A percentile compares a stretch with the other conserved stretches of the same genome.
phyloP scores from a whole-genome alignment of 1,140 invertebrate species.

The Tribolium madens region DNA sequence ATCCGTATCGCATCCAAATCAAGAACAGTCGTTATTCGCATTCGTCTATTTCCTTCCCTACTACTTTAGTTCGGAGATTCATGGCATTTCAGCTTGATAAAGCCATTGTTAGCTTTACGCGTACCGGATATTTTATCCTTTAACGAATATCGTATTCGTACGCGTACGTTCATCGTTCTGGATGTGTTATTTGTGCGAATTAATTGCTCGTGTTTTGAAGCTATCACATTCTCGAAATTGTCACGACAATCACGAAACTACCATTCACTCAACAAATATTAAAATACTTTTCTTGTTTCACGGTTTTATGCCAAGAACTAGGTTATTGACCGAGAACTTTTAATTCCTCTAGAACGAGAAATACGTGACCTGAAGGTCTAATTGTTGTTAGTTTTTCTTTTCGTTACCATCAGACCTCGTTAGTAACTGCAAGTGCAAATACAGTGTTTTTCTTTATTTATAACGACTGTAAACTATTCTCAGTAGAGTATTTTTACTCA shows the following conservation, averaged over 20 bases:
- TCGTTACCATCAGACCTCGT: neutral
- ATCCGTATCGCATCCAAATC: constrained; percentile 31
- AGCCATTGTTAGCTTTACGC: constrained; percentile 26
- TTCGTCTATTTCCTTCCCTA: constrained; percentile 33
- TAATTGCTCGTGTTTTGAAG: neutral
- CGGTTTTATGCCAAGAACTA: neutral
- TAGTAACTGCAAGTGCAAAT: constrained; percentile 20
- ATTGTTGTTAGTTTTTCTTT: constrained; percentile 13
- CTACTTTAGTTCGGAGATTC: constrained; percentile 17
- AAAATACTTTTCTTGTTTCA: neutral
- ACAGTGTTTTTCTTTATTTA: neutral
- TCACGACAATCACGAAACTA: neutral
- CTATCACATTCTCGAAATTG: neutral
- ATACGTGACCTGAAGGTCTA: constrained; percentile 7
- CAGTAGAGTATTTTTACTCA: too few species aligned
- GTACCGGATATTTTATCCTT: constrained; percentile 21
- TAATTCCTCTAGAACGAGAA: constrained; percentile 19
- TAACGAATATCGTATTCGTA: constrained; percentile 12
- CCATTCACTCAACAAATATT: constrained; percentile 11
- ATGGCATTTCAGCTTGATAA: constrained; percentile 22
- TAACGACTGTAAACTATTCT: neutral
- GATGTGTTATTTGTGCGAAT: constrained; percentile 5
- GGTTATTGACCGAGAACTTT: constrained; percentile 20
- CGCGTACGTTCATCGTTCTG: neutral
- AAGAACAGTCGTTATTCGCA: constrained; percentile 21